Conservation (phyloP, 1,140 invertebrate species). For the Cotesia glomerata region DNA sequence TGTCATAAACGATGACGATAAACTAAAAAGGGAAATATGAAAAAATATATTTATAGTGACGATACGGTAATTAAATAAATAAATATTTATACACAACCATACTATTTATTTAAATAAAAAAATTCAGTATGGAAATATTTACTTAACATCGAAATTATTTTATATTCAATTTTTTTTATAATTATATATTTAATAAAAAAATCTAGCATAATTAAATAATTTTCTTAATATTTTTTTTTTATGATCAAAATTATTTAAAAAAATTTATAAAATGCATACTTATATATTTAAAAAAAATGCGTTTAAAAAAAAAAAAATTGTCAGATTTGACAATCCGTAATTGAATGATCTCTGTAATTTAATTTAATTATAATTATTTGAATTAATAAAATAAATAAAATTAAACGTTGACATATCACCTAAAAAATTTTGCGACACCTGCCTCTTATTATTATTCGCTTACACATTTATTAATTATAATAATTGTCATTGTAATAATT, state of each 20-base stretch:
- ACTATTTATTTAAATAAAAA: not conserved
- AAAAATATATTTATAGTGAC: conserved; percentile 28
- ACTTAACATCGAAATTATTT: conserved; percentile 32
- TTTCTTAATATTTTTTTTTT: not conserved
- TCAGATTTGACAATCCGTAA: conserved; percentile 52
- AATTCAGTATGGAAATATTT: conserved; percentile 22
- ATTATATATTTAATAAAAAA: not conserved
- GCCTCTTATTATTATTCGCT: conserved; percentile 33
- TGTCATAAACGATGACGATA: conserved; percentile 12
- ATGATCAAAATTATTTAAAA: not conserved
- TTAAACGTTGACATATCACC: conserved; percentile 56
- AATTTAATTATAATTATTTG: conserved; percentile 57
- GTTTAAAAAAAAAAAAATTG: conserved; percentile 43
- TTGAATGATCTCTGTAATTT: conserved; percentile 64
- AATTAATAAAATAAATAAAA: conserved; percentile 33
- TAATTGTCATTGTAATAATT: no score
- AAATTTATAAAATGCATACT: conserved; percentile 23
- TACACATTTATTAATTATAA: not conserved
- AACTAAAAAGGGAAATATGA: not conserved
- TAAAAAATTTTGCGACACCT: conserved; percentile 49
- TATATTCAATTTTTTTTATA: conserved; percentile 6
- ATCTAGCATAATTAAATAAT: not conserved
- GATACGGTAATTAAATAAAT: not conserved
- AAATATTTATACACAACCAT: not conserved
- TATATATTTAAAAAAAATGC: conserved; percentile 29